Conservation (phyloP, 2,888 invertebrate genomes). For the Psylliodes chrysocephalus region DNA sequence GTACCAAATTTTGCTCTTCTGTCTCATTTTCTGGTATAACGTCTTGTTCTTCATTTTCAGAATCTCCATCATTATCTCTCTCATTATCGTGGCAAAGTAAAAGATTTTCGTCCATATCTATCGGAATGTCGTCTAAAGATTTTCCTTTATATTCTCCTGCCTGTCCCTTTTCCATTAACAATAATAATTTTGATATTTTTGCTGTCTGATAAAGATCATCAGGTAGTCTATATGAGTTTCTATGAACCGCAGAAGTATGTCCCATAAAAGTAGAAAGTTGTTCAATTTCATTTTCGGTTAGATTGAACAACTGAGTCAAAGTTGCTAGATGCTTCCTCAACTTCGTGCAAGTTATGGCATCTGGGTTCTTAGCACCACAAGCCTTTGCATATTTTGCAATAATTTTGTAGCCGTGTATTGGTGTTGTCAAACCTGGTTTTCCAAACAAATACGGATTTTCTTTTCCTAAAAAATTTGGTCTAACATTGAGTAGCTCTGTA, state of each 20-base stretch:
- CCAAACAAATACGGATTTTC: slow-evolving; percentile 42
- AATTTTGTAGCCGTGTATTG: slow-evolving; percentile 45
- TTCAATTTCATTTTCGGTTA: slow-evolving; percentile 44
- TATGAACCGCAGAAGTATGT: slow-evolving; percentile 39
- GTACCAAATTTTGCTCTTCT: neutral
- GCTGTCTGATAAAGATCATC: slow-evolving; percentile 35
- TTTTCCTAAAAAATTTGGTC: slow-evolving; percentile 30
- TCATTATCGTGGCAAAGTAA: neutral
- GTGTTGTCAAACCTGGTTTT: slow-evolving; percentile 18
- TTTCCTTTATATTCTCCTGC: slow-evolving; percentile 38
- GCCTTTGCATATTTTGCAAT: slow-evolving; percentile 40
- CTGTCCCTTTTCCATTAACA: slow-evolving; percentile 37
- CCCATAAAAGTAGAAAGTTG: slow-evolving; percentile 48
- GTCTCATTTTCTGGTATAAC: neutral
- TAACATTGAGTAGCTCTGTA: neutral
- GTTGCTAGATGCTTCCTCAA: slow-evolving; percentile 46
- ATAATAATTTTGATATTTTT: slow-evolving; percentile 36
- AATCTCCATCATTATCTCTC: no score
- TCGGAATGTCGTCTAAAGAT: slow-evolving; percentile 36
- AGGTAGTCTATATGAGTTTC: slow-evolving; percentile 34
- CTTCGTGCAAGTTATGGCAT: slow-evolving; percentile 39
- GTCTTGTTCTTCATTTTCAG: neutral
- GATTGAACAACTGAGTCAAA: slow-evolving; percentile 42
- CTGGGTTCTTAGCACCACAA: slow-evolving; percentile 43
- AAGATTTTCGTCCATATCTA: slow-evolving; percentile 38